Percentiles rank a stretch among this genome's conserved stretches.
Evolutionary conservation across 2,888 invertebrate species (phyloP).

Genomic region (Clivina fossor): DNA sequence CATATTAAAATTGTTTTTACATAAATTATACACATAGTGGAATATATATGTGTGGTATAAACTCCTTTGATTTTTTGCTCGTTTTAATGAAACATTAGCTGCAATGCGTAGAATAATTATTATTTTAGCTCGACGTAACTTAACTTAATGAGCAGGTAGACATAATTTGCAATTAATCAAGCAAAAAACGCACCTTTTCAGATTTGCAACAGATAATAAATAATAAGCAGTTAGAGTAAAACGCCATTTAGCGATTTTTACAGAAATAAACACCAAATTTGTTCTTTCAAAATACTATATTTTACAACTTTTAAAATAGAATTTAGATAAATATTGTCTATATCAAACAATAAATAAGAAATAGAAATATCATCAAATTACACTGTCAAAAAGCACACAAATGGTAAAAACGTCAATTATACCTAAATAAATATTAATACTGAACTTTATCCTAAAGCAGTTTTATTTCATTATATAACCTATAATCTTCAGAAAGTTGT

Average conservation of each 20-base stretch:
- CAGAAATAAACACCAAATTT: neutral
- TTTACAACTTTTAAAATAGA: neutral
- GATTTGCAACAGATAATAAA: conserved; percentile 32
- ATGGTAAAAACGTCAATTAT: too few species aligned
- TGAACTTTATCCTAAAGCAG: too few species aligned
- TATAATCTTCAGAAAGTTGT: too few species aligned
- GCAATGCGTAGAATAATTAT: conserved; percentile 28
- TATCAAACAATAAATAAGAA: too few species aligned
- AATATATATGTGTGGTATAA: too few species aligned
- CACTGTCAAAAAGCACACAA: too few species aligned
- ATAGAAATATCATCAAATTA: too few species aligned
- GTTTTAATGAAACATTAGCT: conserved; percentile 15
- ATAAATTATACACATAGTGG: too few species aligned
- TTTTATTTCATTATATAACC: too few species aligned
- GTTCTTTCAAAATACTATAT: neutral
- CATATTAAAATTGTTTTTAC: too few species aligned
- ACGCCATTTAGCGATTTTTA: neutral
- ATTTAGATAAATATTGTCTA: too few species aligned
- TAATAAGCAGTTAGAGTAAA: conserved; percentile 26
- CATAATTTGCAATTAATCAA: conserved; percentile 31
- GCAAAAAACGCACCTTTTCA: conserved; percentile 24
- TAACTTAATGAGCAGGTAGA: conserved; percentile 25
- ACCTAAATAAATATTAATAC: too few species aligned
- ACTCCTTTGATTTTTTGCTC: conserved; percentile 15
- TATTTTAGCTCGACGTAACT: conserved; percentile 19